A percentile compares a stretch with the other conserved stretches of the same genome.
Evolutionary conservation across 1,140 invertebrate species (phyloP).

Genomic region (Sarcophaga peregrina): DNA sequence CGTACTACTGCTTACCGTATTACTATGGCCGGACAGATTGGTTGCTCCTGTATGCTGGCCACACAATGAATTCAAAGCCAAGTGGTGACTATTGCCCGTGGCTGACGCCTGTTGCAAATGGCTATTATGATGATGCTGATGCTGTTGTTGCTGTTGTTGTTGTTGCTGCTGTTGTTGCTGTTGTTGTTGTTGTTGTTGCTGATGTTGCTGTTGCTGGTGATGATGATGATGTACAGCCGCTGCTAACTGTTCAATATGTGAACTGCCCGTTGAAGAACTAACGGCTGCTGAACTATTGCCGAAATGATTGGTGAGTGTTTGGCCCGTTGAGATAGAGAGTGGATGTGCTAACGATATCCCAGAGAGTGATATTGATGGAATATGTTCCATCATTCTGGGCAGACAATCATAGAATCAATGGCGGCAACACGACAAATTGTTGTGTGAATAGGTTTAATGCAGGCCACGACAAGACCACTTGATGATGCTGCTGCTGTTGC

Average conservation of each 20-base stretch:
- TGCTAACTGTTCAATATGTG: constrained; percentile 58
- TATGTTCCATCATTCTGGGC: constrained; percentile 66
- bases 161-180: constrained; percentile 45
- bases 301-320: constrained; percentile 47
- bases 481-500: too few relatives aligned
- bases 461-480: not conserved
- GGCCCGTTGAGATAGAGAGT: constrained; percentile 49
- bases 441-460: not conserved
- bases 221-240: constrained; percentile 60
- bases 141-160: constrained; percentile 53
- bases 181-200: constrained; percentile 42
- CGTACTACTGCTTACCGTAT: constrained; percentile 52
- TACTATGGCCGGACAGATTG: constrained; percentile 19
- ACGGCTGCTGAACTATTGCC: constrained; percentile 36
- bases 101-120: constrained; percentile 50
- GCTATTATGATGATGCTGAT: constrained; percentile 51
- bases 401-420: constrained; percentile 40
- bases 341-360: constrained; percentile 66
- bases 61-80: constrained; percentile 51
- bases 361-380: constrained; percentile 65
- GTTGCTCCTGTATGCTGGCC: constrained; percentile 18
- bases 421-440: not conserved
- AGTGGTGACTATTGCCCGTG: constrained; percentile 52
- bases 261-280: constrained; percentile 51
- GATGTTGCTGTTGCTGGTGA: constrained; percentile 15